phyloP scores from a whole-genome alignment of 1,140 invertebrate genomes.

The Macrobrachium nipponense region DNA sequence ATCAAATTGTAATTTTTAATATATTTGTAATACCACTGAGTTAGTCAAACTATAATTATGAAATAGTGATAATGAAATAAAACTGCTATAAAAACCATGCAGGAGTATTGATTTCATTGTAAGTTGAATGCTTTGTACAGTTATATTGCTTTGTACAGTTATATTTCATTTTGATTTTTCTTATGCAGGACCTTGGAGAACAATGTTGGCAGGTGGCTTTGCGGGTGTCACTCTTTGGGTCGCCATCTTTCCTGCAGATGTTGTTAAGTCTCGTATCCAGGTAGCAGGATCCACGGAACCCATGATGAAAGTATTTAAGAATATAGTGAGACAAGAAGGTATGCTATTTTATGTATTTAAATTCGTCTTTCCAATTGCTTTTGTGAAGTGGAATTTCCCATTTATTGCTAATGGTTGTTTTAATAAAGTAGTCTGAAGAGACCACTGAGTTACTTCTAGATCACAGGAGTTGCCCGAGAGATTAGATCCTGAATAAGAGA shows the following conservation, averaged over 20 bases:
- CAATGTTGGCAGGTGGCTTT: constrained; percentile 89
- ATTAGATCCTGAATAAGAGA: too few species aligned
- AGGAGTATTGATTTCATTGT: not conserved
- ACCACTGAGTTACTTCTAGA: too few species aligned
- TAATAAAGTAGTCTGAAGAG: too few species aligned
- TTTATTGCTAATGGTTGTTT: too few species aligned
- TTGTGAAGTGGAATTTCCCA: too few species aligned
- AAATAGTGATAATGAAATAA: too few species aligned
- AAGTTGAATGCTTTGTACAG: constrained; percentile 36
- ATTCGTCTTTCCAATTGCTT: not conserved
- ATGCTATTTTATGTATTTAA: constrained; percentile 42
- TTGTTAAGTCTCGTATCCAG: constrained; percentile 97
- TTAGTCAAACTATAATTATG: too few species aligned
- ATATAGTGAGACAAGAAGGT: constrained; percentile 87
- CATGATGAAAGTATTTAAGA: constrained; percentile 77
- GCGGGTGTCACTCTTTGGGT: constrained; percentile 93
- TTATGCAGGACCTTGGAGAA: constrained; percentile 77
- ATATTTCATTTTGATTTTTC: constrained; percentile 26
- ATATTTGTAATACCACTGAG: too few species aligned
- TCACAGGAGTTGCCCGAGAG: too few species aligned
- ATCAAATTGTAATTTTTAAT: too few species aligned
- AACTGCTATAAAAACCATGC: too few species aligned
- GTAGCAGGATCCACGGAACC: constrained; percentile 74
- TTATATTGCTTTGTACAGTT: too few species aligned
- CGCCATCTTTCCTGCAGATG: constrained; percentile 95